Evolutionary conservation across 30 jellyfish, hydroid and myxozoan species (phyloP), one percentile per base, ranked within the genome.

Genomic region (Pseudorhiza aurosa): DNA sequence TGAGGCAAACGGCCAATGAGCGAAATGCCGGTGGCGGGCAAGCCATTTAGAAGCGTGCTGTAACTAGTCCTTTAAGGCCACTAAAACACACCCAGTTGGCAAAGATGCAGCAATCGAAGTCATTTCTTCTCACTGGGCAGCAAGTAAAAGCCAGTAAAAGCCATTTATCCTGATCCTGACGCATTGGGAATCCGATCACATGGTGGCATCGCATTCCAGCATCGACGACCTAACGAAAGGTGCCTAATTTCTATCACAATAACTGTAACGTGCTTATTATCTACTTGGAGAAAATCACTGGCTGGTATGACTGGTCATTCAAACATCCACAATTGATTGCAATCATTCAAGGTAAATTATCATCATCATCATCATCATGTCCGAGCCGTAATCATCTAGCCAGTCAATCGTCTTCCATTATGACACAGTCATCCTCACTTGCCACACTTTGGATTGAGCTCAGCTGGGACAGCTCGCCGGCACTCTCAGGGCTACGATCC

Each of bases 381-480:
- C 36, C 67, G 6, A 10, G 6, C 67, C 19, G 24, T 51, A 31
- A 42, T 25, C 69, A 8, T 26, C 69, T 42, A 4, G 32, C 50
- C 29, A 26, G 2, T 57, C 24, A 80, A 18, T 80, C 91, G 62
- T 78, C 94, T 14, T 88, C 97, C 97, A 88, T 88, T 5, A 87
- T 87, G 46, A 68, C 85, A 32, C 96, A 77, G 60, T 87, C 96
- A 35, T 88, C 94, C 24, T 87, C 93, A 56, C 88, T 78, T 17
- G 59, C 65, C 1, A 36, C 51, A 32, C 82, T 70, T 21, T 42
- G 82, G 22, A 37, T 65, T 39, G 87, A 72, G 45, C 88, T 76
- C 65, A 77, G n/a, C 29, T 77, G 87, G 0, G 87, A 62, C 35
- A 87, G 65, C 42, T 92, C 91, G 32, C 68, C 95, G 17, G 76